Conservation (phyloP, 1,140 invertebrate genomes). For the Eciton burchellii region DNA sequence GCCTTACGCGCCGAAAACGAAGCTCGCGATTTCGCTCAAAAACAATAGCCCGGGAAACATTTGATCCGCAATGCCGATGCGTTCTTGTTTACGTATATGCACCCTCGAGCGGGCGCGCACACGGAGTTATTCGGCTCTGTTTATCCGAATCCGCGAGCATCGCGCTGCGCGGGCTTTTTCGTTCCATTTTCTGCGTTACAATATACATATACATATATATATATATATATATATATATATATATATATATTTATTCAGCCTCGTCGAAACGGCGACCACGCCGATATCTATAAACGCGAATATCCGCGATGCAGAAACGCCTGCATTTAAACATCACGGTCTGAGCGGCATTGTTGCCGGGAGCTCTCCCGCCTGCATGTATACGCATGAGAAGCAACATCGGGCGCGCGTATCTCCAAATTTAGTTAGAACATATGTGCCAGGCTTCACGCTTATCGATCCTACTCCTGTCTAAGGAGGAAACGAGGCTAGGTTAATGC, state of each 20-base stretch:
- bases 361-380: conserved; percentile 51
- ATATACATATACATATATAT: too few relatives aligned
- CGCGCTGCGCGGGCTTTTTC: conserved; percentile 38
- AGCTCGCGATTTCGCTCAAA: conserved; percentile 43
- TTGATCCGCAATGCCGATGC: too few relatives aligned
- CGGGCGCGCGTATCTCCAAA: conserved; percentile 56
- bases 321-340: conserved; percentile 60
- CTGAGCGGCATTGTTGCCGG: conserved; percentile 41
- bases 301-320: conserved; percentile 55
- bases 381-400: conserved; percentile 56
- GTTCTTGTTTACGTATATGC: too few relatives aligned
- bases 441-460: conserved; percentile 73
- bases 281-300: conserved; percentile 59
- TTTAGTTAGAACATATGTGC: conserved; percentile 72
- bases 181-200: conserved; percentile 55
- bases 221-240: too few relatives aligned
- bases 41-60: conserved; percentile 35
- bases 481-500: conserved; percentile 70
- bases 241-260: too few relatives aligned
- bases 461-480: conserved; percentile 60
- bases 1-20: conserved; percentile 31
- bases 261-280: conserved; percentile 46
- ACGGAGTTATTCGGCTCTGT: conserved; percentile 19
- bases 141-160: conserved; percentile 36
- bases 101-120: neutral